Evolutionary conservation across 2,113 vertebrate species (phyloP), one percentile per base, ranked within the genome.

Genomic region (Coturnix japonica): DNA sequence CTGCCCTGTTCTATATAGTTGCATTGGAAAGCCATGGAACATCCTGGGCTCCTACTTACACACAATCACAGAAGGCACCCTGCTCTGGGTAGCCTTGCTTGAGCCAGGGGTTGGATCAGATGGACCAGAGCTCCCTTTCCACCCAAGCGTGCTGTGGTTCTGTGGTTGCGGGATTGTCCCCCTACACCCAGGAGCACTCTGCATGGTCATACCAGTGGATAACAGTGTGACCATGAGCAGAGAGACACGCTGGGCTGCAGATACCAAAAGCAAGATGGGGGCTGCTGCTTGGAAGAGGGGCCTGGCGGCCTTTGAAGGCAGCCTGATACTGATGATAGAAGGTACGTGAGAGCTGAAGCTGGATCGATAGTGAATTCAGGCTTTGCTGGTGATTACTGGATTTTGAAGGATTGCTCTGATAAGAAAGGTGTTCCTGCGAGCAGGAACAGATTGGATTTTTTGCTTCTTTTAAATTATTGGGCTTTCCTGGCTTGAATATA

Each of bases 381-480:
- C 75, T 80, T 87, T 89, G 64, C 71, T 59, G 43, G 64, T 41
- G 51, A 85, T 67, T 80, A 64, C 67, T 78, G 59, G 84, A 35
- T 93, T 80, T 64, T 89, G 75, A 82, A 89, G 71, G 72, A 74
- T 89, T 92, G 87, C 43, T 89, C 71, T 85, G 91, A 60, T 92
- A 80, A 87, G 67, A 87, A 87, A 82, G 75, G 30, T 44, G 67
- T 77, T 92, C 49, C 51, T 89, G 69, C 87, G 82, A 91, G 43
- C 60, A 82, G 72, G 14, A 93, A 44, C 25, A 85, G 81, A 95
- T 69, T 60, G 85, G 67, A 80, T 44, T 56, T 76, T 57, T 41
- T 59, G n/a, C 54, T n/a, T 6, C 66, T 76, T 66, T 44, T 22
- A 5, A 91, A 70, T 90, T 31, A 73, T 84, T 66, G 44, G 46